Conservation (phyloP, 2,113 vertebrate genomes). For the Phaethon lepturus region DNA sequence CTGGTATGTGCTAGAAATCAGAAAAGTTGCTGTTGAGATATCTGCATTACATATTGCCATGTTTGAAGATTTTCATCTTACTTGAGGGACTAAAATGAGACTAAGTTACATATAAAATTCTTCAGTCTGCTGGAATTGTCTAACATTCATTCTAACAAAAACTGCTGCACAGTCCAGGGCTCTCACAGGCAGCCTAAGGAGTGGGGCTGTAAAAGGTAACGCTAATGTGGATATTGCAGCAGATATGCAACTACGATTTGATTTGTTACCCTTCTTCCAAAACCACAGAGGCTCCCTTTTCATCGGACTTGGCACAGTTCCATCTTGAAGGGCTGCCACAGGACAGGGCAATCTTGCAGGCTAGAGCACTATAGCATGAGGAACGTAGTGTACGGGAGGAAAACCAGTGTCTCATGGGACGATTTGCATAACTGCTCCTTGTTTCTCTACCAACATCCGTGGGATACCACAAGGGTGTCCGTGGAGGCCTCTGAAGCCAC, state of each 20-base stretch:
- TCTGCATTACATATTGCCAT: not conserved
- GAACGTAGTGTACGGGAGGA: not conserved
- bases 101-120: not conserved
- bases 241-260: not conserved
- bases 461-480: not conserved
- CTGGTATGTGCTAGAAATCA: not conserved
- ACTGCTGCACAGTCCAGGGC: not conserved
- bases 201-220: not conserved
- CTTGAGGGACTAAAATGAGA: not conserved
- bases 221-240: not conserved
- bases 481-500: not conserved
- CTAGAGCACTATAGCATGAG: not conserved
- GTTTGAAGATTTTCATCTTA: slow-evolving; percentile 4
- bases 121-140: not conserved
- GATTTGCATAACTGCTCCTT: not conserved
- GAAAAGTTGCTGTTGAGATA: not conserved
- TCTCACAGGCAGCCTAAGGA: not conserved
- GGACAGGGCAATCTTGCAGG: not conserved
- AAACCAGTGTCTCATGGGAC: not conserved
- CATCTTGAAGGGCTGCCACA: not conserved
- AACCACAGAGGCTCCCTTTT: slow-evolving; percentile 9
- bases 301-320: fast-evolving
- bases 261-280: not conserved
- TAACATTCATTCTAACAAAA: not conserved
- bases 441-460: not conserved